Evolutionary conservation across 2,888 invertebrate species (phyloP).

Genomic region (Agonopterix heracliana): DNA sequence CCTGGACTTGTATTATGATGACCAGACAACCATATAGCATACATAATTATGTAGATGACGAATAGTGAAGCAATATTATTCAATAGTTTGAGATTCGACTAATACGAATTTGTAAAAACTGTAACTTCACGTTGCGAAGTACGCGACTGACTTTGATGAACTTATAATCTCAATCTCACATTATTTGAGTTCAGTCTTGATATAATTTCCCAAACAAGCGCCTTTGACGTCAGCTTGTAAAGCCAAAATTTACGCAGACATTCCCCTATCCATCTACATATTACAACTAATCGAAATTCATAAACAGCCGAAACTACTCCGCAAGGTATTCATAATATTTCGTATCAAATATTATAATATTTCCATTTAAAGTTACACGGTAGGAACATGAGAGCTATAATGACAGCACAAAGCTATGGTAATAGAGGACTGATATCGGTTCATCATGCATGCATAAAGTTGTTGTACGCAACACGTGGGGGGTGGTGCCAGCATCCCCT

Average conservation of each 20-base stretch:
- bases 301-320: neutral
- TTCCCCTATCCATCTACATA: neutral
- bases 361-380: constrained; percentile 26
- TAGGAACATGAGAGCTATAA: constrained; percentile 57
- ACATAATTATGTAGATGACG: too few species aligned
- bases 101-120: too few species aligned
- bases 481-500: constrained; percentile 6
- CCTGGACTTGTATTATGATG: too few species aligned
- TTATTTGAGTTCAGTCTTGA: too few species aligned
- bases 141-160: too few species aligned
- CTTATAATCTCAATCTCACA: too few species aligned
- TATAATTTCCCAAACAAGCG: too few species aligned
- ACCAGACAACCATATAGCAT: too few species aligned
- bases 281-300: neutral
- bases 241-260: neutral
- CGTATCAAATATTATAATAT: constrained; percentile 14
- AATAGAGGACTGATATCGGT: constrained; percentile 53
- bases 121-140: too few species aligned
- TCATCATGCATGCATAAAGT: constrained; percentile 64
- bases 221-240: neutral
- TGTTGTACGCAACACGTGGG: constrained; percentile 15
- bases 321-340: neutral
- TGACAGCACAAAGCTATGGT: constrained; percentile 53
- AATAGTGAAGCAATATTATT: too few species aligned
- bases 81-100: too few species aligned